A percentile compares a stretch with the other conserved stretches of the same genome.
Evolutionary conservation across 1,140 invertebrate species (phyloP).

Genomic region (Protaetia brevitarsis): DNA sequence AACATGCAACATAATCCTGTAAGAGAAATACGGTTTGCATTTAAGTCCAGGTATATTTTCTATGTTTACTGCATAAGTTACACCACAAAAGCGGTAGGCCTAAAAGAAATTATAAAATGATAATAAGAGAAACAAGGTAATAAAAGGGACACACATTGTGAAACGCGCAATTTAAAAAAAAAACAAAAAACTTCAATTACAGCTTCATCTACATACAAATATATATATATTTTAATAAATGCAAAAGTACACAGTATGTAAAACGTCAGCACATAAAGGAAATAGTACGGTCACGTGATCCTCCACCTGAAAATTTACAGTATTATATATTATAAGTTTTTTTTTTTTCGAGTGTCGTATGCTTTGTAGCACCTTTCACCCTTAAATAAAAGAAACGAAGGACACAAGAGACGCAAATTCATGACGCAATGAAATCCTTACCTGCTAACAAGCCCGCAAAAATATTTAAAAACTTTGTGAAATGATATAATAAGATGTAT

Average conservation of each 20-base stretch:
- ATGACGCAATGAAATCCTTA: conserved; percentile 38
- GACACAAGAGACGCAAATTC: conserved; percentile 34
- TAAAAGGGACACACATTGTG: not conserved
- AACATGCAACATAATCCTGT: conserved; percentile 3
- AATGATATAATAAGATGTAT: conserved; percentile 1
- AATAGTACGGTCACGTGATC: conserved; percentile 1
- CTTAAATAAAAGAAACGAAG: conserved; percentile 14
- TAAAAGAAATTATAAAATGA: conserved; percentile 24
- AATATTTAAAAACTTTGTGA: too few relatives aligned
- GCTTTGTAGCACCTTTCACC: not conserved
- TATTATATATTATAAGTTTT: conserved; percentile 9
- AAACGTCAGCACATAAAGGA: not conserved
- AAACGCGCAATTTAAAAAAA: conserved; percentile 21
- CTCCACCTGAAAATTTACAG: conserved; percentile 17
- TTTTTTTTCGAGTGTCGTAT: not conserved
- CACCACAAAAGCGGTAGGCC: conserved; percentile 19
- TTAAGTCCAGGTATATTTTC: too few relatives aligned
- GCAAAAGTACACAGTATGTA: not conserved
- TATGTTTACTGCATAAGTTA: conserved; percentile 22
- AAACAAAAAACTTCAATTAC: conserved; percentile 41
- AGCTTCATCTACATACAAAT: conserved; percentile 29
- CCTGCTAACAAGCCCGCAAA: conserved; percentile 36
- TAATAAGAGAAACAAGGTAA: not conserved
- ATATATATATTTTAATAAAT: conserved; percentile 4
- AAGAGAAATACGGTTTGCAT: too few relatives aligned